These are phyloP conservation scores for Cliona cf. orientalis DNA, from an alignment of 37 sponge, comb jelly and placozoan genomes.

Conservation along the genomic window DNA sequence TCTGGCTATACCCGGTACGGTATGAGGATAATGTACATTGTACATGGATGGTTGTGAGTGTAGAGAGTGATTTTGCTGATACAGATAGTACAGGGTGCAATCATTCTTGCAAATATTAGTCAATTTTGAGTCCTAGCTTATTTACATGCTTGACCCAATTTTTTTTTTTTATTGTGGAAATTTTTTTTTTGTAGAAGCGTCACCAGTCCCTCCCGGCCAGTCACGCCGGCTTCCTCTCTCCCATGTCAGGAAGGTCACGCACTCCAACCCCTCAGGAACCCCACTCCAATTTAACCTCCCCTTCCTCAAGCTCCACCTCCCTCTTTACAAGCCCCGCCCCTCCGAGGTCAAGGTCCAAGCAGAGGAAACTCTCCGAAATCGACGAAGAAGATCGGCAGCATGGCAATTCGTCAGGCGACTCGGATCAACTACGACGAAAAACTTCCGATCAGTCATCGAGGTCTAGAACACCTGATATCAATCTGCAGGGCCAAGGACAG, in stretches of 20 bases:
- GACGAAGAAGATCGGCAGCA: conserved; percentile 6
- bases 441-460: no score
- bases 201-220: conserved; percentile 21
- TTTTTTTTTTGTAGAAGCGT: conserved; percentile 3
- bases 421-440: no score
- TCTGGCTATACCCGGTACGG: no score
- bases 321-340: background rate
- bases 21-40: no score
- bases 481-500: no score
- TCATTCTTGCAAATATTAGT: no score
- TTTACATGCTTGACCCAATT: background rate
- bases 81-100: no score
- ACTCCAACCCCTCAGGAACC: background rate
- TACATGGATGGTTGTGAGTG: no score
- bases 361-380: background rate
- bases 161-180: background rate
- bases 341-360: background rate
- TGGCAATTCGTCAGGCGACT: no score
- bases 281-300: background rate
- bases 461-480: no score
- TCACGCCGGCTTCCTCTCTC: background rate
- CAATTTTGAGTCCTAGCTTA: no score
- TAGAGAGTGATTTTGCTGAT: no score
- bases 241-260: background rate
- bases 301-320: conserved; percentile 2